Conservation (phyloP, 2,797 vertebrate genomes). For the Arremon brunneinucha region DNA sequence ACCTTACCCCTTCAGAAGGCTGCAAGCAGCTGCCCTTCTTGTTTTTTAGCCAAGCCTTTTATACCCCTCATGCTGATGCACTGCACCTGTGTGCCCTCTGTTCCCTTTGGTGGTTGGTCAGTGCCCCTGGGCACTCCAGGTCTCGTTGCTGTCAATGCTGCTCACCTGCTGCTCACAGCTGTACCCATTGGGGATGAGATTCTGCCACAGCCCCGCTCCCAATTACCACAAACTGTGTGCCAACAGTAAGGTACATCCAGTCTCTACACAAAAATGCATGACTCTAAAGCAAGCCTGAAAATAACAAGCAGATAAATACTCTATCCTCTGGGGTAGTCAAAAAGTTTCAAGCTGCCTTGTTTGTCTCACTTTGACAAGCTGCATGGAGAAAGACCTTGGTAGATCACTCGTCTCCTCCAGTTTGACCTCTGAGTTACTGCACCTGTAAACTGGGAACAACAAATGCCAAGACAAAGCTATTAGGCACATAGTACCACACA, state of each 20-base stretch:
- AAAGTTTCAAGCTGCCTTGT: not conserved
- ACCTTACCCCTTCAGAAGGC: not conserved
- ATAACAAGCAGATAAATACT: not conserved
- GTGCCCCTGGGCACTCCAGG: not conserved
- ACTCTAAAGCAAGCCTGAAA: not conserved
- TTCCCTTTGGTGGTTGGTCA: not conserved
- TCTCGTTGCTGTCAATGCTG: not conserved
- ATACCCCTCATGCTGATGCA: not conserved
- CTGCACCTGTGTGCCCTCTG: not conserved
- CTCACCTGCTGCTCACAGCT: not conserved
- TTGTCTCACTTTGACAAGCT: not conserved
- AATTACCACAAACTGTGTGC: not conserved
- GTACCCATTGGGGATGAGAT: not conserved
- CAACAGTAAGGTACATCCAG: not conserved
- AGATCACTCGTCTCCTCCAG: not conserved
- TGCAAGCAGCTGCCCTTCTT: not conserved
- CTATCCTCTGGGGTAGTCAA: too few relatives aligned
- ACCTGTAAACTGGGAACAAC: not conserved
- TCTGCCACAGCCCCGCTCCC: not conserved
- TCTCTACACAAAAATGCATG: not conserved
- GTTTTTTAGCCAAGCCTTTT: not conserved
- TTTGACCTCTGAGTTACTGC: not conserved
- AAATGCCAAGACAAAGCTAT: not conserved
- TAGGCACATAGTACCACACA: rapidly evolving
- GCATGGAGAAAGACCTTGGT: not conserved